phyloP scores from a whole-genome alignment of 2,113 vertebrate species.

The Oxyura jamaicensis region DNA sequence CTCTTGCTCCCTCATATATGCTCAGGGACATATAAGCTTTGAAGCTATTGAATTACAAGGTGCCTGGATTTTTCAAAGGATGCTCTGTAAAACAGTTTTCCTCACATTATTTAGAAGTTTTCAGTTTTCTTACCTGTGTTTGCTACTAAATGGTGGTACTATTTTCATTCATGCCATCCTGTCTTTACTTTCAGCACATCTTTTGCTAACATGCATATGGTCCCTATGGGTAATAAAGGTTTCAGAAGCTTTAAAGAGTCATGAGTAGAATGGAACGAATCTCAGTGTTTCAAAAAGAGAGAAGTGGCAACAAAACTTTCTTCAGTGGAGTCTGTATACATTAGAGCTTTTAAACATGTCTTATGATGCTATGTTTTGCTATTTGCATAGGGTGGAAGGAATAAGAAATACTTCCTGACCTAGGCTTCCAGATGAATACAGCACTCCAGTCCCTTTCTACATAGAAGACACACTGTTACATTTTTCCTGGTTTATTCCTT shows the following conservation, averaged over 20 bases:
- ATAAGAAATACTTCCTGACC: neutral
- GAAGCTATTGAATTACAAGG: neutral
- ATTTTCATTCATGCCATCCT: neutral
- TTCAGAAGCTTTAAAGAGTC: slow-evolving; percentile 8
- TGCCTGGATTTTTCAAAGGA: neutral
- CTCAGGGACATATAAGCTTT: neutral
- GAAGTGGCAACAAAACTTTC: slow-evolving; percentile 21
- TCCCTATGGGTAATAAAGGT: neutral
- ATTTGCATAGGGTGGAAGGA: slow-evolving; percentile 58
- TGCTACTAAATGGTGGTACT: neutral
- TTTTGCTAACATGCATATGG: neutral
- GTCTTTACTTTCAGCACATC: neutral
- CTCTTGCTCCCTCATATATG: neutral
- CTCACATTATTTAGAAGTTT: neutral
- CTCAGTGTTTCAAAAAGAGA: slow-evolving; percentile 11
- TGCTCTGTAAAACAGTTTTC: neutral
- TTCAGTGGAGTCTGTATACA: slow-evolving; percentile 1
- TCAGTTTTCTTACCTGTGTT: neutral
- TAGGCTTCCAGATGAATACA: neutral
- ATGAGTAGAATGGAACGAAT: neutral
- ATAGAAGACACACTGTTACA: neutral
- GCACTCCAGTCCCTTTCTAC: neutral
- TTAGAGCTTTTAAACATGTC: neutral
- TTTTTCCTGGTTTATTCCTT: neutral
- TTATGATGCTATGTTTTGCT: neutral